phyloP scores from a whole-genome alignment of 2,888 invertebrate genomes.

The Axea sp. region DNA sequence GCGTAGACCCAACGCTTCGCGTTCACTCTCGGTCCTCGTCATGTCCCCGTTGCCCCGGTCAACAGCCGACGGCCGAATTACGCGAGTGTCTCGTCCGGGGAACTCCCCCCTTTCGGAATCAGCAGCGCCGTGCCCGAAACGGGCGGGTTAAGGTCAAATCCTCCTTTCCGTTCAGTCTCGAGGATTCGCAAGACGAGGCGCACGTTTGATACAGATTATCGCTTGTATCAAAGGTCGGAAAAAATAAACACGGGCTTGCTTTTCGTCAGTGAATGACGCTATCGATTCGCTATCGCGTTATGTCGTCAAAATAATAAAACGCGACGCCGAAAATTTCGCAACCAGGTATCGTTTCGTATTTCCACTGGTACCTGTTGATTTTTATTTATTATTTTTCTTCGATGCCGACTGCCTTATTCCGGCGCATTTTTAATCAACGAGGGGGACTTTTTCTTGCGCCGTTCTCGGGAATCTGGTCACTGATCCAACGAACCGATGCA shows the following conservation, averaged over 20 bases:
- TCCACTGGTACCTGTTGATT: slow-evolving; percentile 23
- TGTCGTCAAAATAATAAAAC: slow-evolving; percentile 2
- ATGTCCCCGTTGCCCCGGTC: too few relatives aligned
- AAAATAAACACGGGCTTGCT: neutral
- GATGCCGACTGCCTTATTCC: too few relatives aligned
- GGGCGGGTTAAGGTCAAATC: neutral
- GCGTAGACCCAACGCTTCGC: too few relatives aligned
- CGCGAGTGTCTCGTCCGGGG: too few relatives aligned
- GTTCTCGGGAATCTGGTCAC: too few relatives aligned
- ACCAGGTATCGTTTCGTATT: slow-evolving; percentile 7
- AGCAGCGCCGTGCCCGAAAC: neutral
- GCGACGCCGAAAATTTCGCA: slow-evolving; percentile 6
- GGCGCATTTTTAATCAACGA: too few relatives aligned
- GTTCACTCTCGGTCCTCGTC: too few relatives aligned
- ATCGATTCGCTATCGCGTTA: slow-evolving; percentile 16
- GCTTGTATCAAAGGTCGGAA: slow-evolving; percentile 5
- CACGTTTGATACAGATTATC: neutral
- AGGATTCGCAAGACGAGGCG: neutral
- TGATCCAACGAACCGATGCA: too few relatives aligned
- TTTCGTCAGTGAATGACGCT: slow-evolving; percentile 4
- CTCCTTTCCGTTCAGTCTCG: neutral
- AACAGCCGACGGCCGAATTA: too few relatives aligned
- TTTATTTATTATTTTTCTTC: neutral
- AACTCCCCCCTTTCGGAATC: too few relatives aligned
- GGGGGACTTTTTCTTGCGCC: too few relatives aligned